Base-by-base conservation (phyloP, 2,113 vertebrate genomes). In the Zosterops hypoxanthus region DNA sequence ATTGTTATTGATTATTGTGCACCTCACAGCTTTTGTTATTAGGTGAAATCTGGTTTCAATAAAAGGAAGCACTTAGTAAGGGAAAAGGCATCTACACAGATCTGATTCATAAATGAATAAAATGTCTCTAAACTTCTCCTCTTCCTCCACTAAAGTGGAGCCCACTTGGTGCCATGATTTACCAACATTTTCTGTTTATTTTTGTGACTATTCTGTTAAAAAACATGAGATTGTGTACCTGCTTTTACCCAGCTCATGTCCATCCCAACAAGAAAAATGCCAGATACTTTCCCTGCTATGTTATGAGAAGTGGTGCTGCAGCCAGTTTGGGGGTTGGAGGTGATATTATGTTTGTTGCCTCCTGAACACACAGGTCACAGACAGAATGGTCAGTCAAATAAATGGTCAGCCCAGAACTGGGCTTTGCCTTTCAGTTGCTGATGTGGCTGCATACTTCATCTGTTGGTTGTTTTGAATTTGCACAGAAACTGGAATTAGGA, bases 341-440 rank as follows among this genome's bases (percentile, higher is more conserved):
- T 34, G n/a, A 18, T 19, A 19, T 11, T 6, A 12, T 68, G 14
- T 52, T 56, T 19, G 22, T 29, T 52, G 39, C 6, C 17, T 90
- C 82, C 57, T 57, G 46, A n/a, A 3, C 29, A 65, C 7, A 2
- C 23, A 17, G 31, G 20, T 56, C 24, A 47, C 41, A 41, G 28
- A 8, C 22, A 72, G 18, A 56, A 23, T 4, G 23, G n/a, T 14
- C n/a, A 12, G 0, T 1, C 46, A 46, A 46, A 28, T 4, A 46
- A 46, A 28, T 4, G 23, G n/a, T 14, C n/a, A 12, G 0, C 1
- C n/a, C 60, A 65, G 34, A 56, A 19, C 0, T 41, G 29, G 6
- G n/a, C n/a, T 56, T 29, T 1, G 3, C 14, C 26, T 52, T 53
- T 31, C 33, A 21, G 0, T 9, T 75, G 29, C 10, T 78, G 24